Percentiles rank a stretch among this genome's conserved stretches.
phyloP scores from a whole-genome alignment of 2,888 invertebrate genomes.

The Limnephilus auricula region DNA sequence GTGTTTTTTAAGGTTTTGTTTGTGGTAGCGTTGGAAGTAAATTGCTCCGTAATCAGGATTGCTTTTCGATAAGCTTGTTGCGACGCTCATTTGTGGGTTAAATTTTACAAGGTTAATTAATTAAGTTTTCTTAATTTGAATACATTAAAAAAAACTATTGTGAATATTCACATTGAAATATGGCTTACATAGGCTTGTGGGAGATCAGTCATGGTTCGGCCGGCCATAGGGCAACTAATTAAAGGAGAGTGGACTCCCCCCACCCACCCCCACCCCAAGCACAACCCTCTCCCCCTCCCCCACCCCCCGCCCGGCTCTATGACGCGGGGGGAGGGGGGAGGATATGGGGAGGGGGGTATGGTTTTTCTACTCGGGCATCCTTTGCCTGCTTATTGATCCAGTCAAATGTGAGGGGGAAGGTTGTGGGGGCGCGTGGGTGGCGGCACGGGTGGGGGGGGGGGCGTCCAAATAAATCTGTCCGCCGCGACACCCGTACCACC shows the following conservation, averaged over 20 bases:
- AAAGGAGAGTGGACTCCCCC: constrained; percentile 69
- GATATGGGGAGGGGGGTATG: constrained; percentile 71
- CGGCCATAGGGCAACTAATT: constrained; percentile 64
- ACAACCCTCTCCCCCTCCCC: constrained; percentile 73
- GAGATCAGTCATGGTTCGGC: constrained; percentile 58
- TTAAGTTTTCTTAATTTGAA: neutral
- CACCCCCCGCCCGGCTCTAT: constrained; percentile 73
- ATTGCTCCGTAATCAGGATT: neutral
- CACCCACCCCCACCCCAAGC: constrained; percentile 71
- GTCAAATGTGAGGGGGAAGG: constrained; percentile 80
- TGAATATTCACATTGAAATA: constrained; percentile 26
- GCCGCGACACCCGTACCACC: constrained; percentile 73
- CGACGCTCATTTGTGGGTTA: neutral
- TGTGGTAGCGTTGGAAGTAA: neutral
- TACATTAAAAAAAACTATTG: neutral
- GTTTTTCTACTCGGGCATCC: constrained; percentile 81
- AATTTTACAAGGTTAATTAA: neutral
- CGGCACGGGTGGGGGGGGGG: constrained; percentile 69
- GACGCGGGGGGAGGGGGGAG: constrained; percentile 71
- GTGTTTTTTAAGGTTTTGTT: neutral
- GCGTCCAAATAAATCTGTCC: constrained; percentile 80
- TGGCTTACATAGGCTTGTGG: constrained; percentile 41
- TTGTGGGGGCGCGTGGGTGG: constrained; percentile 59
- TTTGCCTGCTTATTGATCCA: constrained; percentile 81
- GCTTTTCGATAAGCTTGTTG: neutral